phyloP scores from a whole-genome alignment of 2,113 vertebrate species.

The Perca fluviatilis region DNA sequence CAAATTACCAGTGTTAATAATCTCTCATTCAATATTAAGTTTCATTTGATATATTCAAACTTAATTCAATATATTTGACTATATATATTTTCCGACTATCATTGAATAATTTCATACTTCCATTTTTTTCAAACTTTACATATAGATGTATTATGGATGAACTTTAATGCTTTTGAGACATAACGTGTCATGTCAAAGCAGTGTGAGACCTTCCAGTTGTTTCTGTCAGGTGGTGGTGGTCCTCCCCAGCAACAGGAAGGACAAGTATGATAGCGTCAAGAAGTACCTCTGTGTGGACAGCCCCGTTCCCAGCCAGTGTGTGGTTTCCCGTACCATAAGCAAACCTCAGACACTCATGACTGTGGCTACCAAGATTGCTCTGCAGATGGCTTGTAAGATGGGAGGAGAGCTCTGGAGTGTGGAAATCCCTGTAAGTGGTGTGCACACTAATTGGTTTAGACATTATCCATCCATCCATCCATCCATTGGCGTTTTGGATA shows the following conservation, averaged over 20 bases:
- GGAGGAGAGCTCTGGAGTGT: conserved; percentile 96
- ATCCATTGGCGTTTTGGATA: no score
- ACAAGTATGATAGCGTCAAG: conserved; percentile 94
- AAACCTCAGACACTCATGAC: conserved; percentile 89
- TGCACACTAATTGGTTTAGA: neutral
- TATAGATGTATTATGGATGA: no score
- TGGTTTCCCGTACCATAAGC: conserved; percentile 89
- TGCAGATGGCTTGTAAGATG: conserved; percentile 98
- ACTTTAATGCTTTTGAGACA: no score
- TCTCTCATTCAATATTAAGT: no score
- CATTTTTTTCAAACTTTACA: no score
- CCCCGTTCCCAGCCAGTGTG: conserved; percentile 95
- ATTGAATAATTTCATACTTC: no score
- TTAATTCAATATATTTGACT: no score
- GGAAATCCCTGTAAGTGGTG: conserved; percentile 91
- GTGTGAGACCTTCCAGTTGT: neutral
- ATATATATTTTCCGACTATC: no score
- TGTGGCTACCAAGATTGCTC: conserved; percentile 92
- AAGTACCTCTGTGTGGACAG: conserved; percentile 95
- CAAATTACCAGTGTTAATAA: no score
- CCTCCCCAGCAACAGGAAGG: conserved; percentile 90
- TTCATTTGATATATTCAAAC: no score
- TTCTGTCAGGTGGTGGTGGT: conserved; percentile 89
- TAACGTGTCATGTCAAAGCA: neutral
- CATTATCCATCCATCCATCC: no score